A percentile compares a stretch with the other conserved stretches of the same genome.
Evolutionary conservation across 2,113 vertebrate species (phyloP).

Genomic region (Phaetusa simplex): DNA sequence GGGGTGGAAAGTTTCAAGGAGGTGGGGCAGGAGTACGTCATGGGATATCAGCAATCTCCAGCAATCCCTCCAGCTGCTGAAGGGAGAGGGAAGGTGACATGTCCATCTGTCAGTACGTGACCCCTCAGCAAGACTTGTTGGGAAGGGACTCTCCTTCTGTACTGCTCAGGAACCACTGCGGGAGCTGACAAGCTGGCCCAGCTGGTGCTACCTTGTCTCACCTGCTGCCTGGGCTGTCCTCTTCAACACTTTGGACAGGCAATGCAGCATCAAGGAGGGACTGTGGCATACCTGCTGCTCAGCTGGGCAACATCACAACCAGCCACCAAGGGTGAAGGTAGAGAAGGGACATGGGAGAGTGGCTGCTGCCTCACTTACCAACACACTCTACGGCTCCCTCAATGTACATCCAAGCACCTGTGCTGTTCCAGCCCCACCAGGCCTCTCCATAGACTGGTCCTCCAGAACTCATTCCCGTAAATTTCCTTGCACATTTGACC

Average conservation of each 20-base stretch:
- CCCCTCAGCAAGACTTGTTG: not conserved
- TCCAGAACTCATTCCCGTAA: rapidly evolving
- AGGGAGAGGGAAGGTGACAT: too few relatives aligned
- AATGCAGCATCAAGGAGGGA: not conserved
- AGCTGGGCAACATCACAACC: rapidly evolving
- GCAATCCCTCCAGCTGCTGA: not conserved
- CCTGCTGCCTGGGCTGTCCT: not conserved
- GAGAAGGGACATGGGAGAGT: not conserved
- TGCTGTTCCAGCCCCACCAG: not conserved
- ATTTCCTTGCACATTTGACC: not conserved
- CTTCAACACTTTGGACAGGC: not conserved
- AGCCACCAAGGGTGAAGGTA: not conserved
- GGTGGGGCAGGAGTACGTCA: too few relatives aligned
- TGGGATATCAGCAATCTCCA: not conserved
- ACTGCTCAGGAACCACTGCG: not conserved
- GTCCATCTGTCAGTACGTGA: not conserved
- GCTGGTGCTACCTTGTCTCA: not conserved
- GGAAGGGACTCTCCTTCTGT: not conserved
- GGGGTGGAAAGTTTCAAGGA: not conserved
- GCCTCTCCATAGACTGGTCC: rapidly evolving
- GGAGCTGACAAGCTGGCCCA: not conserved
- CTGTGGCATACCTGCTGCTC: not conserved
- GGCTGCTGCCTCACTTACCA: not conserved
- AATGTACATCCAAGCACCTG: not conserved
- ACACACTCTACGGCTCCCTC: rapidly evolving